Conservation (phyloP, 2,797 vertebrate genomes). For the Sebastes minor region DNA sequence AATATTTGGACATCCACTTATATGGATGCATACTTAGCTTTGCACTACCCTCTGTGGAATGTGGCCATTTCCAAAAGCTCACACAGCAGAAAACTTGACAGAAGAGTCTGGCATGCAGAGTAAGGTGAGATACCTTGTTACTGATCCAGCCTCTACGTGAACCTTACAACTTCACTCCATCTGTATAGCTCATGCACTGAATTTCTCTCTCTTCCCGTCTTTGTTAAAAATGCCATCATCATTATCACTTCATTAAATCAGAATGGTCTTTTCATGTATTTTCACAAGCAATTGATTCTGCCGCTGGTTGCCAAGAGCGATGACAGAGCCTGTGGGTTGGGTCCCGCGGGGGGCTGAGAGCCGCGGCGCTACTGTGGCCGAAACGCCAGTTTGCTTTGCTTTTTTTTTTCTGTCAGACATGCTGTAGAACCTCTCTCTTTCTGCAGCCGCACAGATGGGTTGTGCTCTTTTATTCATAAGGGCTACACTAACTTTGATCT, state of each 20-base stretch:
- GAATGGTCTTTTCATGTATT: conserved; percentile 39
- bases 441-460: conserved; percentile 74
- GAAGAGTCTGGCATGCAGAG: neutral
- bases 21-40: neutral
- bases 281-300: conserved; percentile 43
- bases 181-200: neutral
- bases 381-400: conserved; percentile 12
- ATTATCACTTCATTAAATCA: conserved; percentile 51
- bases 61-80: neutral
- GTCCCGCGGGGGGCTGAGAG: neutral
- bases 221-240: conserved; percentile 10
- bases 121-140: neutral
- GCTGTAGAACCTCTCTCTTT: conserved; percentile 29
- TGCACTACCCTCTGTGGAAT: neutral
- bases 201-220: neutral
- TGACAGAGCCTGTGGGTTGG: neutral
- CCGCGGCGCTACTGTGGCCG: neutral
- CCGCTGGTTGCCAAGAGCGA: conserved; percentile 23
- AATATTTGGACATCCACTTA: neutral
- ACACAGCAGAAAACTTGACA: neutral
- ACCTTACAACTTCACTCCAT: neutral
- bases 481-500: conserved; percentile 78
- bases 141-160: neutral
- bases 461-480: conserved; percentile 81
- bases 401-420: conserved; percentile 29